Evolutionary conservation across 2,113 vertebrate genomes (phyloP).

Genomic region (Laterallus jamaicensis): DNA sequence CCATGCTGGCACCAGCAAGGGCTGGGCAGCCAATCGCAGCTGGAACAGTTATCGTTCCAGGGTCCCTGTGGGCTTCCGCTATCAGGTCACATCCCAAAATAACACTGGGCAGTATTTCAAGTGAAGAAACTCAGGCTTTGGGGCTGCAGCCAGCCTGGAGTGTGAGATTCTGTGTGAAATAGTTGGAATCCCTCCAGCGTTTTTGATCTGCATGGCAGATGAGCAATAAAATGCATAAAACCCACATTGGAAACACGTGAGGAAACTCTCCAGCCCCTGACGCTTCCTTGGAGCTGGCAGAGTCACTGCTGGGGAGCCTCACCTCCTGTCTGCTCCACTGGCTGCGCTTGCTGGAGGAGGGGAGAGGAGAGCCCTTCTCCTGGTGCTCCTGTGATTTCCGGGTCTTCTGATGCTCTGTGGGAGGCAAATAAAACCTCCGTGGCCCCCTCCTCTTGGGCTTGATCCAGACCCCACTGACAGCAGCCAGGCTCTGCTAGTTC

Average conservation of each 20-base stretch:
- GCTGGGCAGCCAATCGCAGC: conserved; percentile 74
- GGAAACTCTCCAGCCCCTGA: conserved; percentile 77
- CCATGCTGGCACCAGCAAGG: conserved; percentile 68
- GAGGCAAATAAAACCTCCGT: conserved; percentile 16
- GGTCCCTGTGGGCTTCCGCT: conserved; percentile 92
- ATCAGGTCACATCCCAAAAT: conserved; percentile 96
- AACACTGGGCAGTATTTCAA: conserved; percentile 94
- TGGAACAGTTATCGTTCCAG: conserved; percentile 73
- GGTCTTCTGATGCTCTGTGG: not conserved
- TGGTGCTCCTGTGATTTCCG: not conserved
- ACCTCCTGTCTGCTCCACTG: conserved; percentile 64
- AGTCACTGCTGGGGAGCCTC: conserved; percentile 67
- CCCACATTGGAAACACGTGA: conserved; percentile 93
- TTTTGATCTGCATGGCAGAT: conserved; percentile 88
- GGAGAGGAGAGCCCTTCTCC: conserved; percentile 28
- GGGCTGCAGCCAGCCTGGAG: conserved; percentile 91
- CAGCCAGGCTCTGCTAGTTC: not conserved
- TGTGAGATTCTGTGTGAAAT: conserved; percentile 94
- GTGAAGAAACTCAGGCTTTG: conserved; percentile 89
- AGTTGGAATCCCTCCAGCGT: conserved; percentile 89
- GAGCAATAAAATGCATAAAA: conserved; percentile 90
- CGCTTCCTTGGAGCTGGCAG: conserved; percentile 77
- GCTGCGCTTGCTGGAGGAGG: conserved; percentile 23
- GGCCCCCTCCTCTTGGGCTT: not conserved
- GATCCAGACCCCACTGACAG: not conserved